Base-by-base conservation (phyloP, 2,113 vertebrate genomes). In the Mus spicilegus region DNA sequence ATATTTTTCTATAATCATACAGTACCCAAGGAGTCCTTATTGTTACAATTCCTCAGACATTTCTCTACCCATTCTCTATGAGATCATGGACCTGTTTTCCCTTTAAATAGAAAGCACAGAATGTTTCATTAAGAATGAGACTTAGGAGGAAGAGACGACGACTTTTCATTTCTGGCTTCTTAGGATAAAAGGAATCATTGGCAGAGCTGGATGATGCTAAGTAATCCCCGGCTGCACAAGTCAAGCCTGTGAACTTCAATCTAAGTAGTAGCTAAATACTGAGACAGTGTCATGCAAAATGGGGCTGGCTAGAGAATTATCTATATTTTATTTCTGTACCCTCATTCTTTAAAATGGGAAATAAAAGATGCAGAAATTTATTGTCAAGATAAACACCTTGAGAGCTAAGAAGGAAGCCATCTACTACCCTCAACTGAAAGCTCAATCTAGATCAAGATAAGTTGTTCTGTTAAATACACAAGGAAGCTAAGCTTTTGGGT, bases 61-160 rank as follows among this genome's bases (percentile, higher is more conserved):
- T 75, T 96, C 69, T 56, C n/a, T 82, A 28, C 11, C 42, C 58
- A 70, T 89, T 87, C 36, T 91, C 88, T 28, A 93, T 93, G 56
- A 94, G 54, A 84, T 75, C 36, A 93, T 93, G 49, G 63, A 89
- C n/a, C 0, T 81, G 33, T 19, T 96, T 98, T 97, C 78, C 95
- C 82, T 72, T 93, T 61, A 80, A 49, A 77, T 86, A 36, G 94
- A 82, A 97, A 82, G 42, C 1, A 76, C 67, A 54, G 0, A 1
- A 8, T 0, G 7, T 42, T 65, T 80, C 39, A 93, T 95, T 80
- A 94, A 65, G 26, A 65, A 65, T 11, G 63, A 65, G 63, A 26
- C 63, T 4, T 65, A 65, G 63, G 63, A 65, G 1, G 16, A 10
- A 4, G 8, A 61, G 7, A 56, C 26, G 56, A 54, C 73, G 51